Evolutionary conservation across 2,888 invertebrate species (phyloP).

Genomic region (Penaeus monodon): DNA sequence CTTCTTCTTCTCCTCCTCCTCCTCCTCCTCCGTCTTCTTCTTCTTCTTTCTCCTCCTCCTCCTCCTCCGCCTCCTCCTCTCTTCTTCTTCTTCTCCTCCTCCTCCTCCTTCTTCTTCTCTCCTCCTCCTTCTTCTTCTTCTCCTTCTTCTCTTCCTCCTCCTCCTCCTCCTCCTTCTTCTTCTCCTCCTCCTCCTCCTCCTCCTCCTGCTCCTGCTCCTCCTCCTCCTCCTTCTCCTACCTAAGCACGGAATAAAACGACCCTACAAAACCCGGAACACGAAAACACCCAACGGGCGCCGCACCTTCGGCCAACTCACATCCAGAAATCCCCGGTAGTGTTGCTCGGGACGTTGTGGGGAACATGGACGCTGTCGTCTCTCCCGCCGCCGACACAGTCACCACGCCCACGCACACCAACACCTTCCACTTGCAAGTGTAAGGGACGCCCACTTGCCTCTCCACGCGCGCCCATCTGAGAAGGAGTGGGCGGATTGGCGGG

Average conservation of each 20-base stretch:
- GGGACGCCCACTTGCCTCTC: constrained; percentile 11
- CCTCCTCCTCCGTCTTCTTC: neutral
- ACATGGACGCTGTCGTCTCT: constrained; percentile 55
- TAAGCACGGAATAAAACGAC: no score
- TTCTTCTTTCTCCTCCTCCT: neutral
- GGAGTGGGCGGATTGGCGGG: neutral
- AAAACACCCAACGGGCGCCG: no score
- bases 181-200: no score
- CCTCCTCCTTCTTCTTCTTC: neutral
- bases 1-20: neutral
- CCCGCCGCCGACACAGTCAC: constrained; percentile 38
- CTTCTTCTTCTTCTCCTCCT: neutral
- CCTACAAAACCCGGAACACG: no score
- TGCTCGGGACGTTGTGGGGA: constrained; percentile 27
- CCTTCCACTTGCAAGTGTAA: constrained; percentile 1
- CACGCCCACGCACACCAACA: constrained; percentile 19
- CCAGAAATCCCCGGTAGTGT: constrained; percentile 38
- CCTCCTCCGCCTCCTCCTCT: neutral
- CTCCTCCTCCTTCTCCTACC: no score
- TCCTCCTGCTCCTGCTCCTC: no score
- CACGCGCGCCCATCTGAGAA: constrained; percentile 16
- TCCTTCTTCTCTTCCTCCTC: no score
- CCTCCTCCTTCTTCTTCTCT: neutral
- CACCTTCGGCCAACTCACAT: constrained; percentile 9
- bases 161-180: no score